Evolutionary conservation across 2,113 vertebrate genomes (phyloP), one percentile per base, ranked within the genome.

Genomic region (Crotalus horridus): DNA sequence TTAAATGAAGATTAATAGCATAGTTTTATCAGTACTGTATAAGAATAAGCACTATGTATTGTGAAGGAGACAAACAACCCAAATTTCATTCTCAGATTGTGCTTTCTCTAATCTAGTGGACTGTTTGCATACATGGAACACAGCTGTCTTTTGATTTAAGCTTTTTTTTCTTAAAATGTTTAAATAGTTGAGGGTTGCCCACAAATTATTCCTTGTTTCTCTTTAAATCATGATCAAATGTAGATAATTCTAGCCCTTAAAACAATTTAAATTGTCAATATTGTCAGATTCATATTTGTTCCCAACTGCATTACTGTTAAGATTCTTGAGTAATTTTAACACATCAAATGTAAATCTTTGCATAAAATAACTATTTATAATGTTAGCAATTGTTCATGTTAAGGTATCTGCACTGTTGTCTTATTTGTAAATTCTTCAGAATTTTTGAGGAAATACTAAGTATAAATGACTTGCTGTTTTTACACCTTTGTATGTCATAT

Each of bases 201-300:
- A 0, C 2, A 0, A 48, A 74, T 6, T 8, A 6, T 0, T 87
- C 10, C 33, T 48, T 0, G 39, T 11, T 88, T 46, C 3, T 0
- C 6, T 0, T 0, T 7, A 20, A 29, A 0, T 29, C 7, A 54
- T 10, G 64, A 23, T 29, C 24, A 0, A 61, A 69, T 46, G 24
- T 61, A n/a, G 51, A 69, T 24, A 88, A 54, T 88, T 69, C 56
- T 54, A 88, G n/a, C 29, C 24, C 11, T 53, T 87, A 74, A 12
- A 29, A 54, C 24, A 64, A 1, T 53, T 51, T 11, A 26, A 64
- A 88, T 88, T 69, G 29, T 69, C 59, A 54, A 17, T 26, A 8
- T 51, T 48, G 55, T 87, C 8, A 20, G 23, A 43, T 87, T 29
- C 51, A 58, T 61, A 61, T n/a, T 61, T 13, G 24, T n/a, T 39